A percentile compares a stretch with the other conserved stretches of the same genome.
Evolutionary conservation across 2,113 vertebrate species (phyloP).

Genomic region (Hirundichthys speculiger): DNA sequence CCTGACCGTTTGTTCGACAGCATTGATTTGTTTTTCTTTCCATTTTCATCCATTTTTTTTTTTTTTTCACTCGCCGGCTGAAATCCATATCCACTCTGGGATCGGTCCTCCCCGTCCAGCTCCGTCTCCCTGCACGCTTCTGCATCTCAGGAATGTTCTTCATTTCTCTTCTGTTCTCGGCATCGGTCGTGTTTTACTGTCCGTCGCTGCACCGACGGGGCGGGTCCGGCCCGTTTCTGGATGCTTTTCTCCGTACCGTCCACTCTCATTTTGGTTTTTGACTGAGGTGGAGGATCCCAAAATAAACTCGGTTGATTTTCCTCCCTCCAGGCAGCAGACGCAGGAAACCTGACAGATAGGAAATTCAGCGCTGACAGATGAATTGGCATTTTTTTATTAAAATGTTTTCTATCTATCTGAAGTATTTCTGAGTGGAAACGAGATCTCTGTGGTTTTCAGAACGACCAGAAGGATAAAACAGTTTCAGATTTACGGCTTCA

Average conservation of each 20-base stretch:
- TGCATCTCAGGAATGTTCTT: slow-evolving; percentile 12
- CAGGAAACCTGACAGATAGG: too few species aligned
- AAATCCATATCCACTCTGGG: slow-evolving; percentile 15
- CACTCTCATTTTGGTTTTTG: slow-evolving; percentile 65
- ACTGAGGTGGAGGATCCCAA: slow-evolving; percentile 26
- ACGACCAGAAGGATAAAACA: slow-evolving; percentile 4
- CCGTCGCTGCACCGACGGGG: slow-evolving; percentile 32
- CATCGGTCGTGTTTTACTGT: slow-evolving; percentile 32
- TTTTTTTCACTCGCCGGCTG: slow-evolving; percentile 11
- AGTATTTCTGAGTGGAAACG: not conserved
- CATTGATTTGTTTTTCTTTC: slow-evolving; percentile 27
- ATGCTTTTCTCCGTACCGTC: slow-evolving; percentile 21
- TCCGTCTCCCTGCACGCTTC: not conserved
- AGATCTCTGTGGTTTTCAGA: not conserved
- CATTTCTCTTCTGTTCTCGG: slow-evolving; percentile 14
- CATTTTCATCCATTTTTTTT: slow-evolving; percentile 8
- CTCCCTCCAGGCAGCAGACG: slow-evolving; percentile 31
- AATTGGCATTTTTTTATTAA: too few species aligned
- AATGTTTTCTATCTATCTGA: too few species aligned
- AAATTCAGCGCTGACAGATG: too few species aligned
- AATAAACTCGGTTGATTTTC: slow-evolving; percentile 44
- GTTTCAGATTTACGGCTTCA: not conserved
- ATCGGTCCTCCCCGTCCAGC: not conserved
- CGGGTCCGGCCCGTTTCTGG: slow-evolving; percentile 38
- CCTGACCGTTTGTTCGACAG: slow-evolving; percentile 21